Conservation (phyloP, 2,113 vertebrate species). For the Phylloscopus whistleri region DNA sequence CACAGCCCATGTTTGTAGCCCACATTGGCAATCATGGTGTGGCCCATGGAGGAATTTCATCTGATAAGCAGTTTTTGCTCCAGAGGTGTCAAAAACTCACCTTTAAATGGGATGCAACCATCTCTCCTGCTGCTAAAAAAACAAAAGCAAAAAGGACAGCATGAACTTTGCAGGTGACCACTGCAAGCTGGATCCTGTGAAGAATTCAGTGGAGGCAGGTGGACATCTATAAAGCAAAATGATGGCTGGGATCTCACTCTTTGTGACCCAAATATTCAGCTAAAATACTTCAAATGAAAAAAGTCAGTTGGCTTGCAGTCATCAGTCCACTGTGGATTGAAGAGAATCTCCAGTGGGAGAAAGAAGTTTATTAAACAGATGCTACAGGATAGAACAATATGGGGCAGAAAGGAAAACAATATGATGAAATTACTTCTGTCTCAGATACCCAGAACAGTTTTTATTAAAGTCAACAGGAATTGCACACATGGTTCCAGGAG, state of each 20-base stretch:
- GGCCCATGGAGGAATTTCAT: not conserved
- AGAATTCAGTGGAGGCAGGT: not conserved
- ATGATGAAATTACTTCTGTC: conserved; percentile 41
- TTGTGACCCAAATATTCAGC: not conserved
- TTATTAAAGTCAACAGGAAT: conserved; percentile 46
- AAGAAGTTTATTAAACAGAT: conserved; percentile 52
- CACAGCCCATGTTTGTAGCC: not conserved
- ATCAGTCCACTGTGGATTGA: not conserved
- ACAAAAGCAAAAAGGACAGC: not conserved
- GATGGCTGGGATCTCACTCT: not conserved
- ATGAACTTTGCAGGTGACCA: not conserved
- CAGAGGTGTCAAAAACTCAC: not conserved
- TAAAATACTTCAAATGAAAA: not conserved
- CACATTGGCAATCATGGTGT: not conserved
- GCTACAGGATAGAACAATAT: conserved; percentile 19
- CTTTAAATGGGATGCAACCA: not conserved
- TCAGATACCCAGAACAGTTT: not conserved
- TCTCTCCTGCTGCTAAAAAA: not conserved
- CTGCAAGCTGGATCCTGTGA: not conserved
- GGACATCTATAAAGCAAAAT: not conserved
- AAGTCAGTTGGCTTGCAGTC: not conserved
- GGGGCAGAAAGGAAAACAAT: conserved; percentile 9
- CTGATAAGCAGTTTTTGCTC: not conserved
- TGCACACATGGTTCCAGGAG: not conserved
- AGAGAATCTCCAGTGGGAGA: conserved; percentile 11